Percentiles rank a stretch among this genome's conserved stretches.
Evolutionary conservation across 2,797 vertebrate species (phyloP).

Genomic region (Orientallactaga sibirica): DNA sequence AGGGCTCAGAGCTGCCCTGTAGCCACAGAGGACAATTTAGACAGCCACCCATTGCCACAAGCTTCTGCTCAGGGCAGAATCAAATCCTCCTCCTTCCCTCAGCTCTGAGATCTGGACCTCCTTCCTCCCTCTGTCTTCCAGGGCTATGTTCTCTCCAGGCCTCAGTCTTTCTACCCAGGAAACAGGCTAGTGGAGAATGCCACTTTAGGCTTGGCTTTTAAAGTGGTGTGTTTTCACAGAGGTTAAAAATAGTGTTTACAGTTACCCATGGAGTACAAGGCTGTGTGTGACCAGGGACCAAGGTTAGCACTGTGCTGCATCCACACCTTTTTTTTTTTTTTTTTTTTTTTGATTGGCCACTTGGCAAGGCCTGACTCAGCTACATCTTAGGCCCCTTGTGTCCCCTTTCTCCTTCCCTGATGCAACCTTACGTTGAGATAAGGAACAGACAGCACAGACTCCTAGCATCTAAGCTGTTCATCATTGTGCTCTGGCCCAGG

Average conservation of each 20-base stretch:
- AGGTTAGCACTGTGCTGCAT: conserved; percentile 13
- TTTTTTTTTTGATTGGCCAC: background rate
- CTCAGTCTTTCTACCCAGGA: conserved; percentile 71
- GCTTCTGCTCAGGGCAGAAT: background rate
- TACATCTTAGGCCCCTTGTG: background rate
- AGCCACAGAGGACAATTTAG: background rate
- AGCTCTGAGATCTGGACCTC: background rate
- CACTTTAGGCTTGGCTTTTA: background rate
- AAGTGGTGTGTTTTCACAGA: conserved; percentile 70
- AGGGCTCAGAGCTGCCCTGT: background rate
- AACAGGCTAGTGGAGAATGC: conserved; percentile 60
- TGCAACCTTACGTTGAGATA: background rate
- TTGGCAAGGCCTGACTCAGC: conserved; percentile 59
- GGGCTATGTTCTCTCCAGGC: background rate
- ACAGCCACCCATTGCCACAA: background rate
- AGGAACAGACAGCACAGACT: background rate
- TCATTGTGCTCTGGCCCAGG: background rate
- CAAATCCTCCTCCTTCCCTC: background rate
- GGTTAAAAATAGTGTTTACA: conserved; percentile 76
- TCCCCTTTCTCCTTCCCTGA: background rate
- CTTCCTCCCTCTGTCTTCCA: background rate
- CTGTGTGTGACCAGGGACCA: conserved; percentile 63
- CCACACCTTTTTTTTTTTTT: conserved; percentile 42
- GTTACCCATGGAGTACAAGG: conserved; percentile 64
- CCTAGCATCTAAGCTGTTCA: background rate